A percentile compares a stretch with the other conserved stretches of the same genome.
These are phyloP conservation scores for Drosophila repleta DNA, from an alignment of 1,140 invertebrate species.

Conservation along the genomic window DNA sequence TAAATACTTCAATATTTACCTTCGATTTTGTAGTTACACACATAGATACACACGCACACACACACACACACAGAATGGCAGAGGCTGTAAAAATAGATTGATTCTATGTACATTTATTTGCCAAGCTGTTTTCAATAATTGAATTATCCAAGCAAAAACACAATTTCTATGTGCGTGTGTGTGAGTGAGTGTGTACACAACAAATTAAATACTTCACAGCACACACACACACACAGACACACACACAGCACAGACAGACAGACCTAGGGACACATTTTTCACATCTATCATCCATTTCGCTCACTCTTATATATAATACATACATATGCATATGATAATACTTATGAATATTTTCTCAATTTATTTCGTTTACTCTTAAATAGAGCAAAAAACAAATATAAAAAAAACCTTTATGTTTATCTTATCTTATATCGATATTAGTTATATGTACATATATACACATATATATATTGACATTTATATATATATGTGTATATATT, in stretches of 20 bases:
- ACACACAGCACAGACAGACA: conserved; percentile 16
- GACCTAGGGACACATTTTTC: conserved; percentile 21
- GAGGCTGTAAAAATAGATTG: conserved; percentile 34
- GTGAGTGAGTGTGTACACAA: conserved; percentile 7
- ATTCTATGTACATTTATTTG: conserved; percentile 38
- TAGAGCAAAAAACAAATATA: conserved; percentile 34
- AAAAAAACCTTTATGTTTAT: conserved; percentile 11
- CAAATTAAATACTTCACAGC: conserved; percentile 26
- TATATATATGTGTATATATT: conserved; percentile 15
- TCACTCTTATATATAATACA: conserved; percentile 32
- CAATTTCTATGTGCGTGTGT: conserved; percentile 13
- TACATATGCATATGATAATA: conserved; percentile 51
- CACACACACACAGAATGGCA: conserved; percentile 9
- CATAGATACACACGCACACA: conserved; percentile 32
- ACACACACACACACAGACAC: conserved; percentile 15
- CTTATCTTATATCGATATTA: conserved; percentile 35
- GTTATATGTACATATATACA: conserved; percentile 31
- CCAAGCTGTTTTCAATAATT: conserved; percentile 49
- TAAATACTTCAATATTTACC: conserved; percentile 24
- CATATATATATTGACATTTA: conserved; percentile 27
- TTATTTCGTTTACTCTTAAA: conserved; percentile 63
- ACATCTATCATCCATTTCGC: conserved; percentile 33
- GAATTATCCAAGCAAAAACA: conserved; percentile 45
- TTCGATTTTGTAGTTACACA: conserved; percentile 43
- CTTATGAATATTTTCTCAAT: conserved; percentile 55